These are phyloP conservation scores for Drosophila neocordata DNA, from an alignment of 1,140 invertebrate species.

Conservation along the genomic window DNA sequence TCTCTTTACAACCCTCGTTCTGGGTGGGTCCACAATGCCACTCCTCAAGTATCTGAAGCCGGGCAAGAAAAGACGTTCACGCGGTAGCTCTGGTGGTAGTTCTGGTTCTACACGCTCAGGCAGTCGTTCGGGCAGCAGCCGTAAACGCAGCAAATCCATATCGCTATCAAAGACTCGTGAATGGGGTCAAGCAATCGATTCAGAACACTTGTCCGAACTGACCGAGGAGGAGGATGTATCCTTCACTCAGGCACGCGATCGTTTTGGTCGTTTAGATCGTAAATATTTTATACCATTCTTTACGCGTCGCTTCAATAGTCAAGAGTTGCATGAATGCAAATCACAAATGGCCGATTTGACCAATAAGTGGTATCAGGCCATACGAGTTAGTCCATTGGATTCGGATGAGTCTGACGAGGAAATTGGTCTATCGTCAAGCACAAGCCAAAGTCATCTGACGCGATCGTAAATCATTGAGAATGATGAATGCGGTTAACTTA, in stretches of 20 bases:
- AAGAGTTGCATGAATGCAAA: slow-evolving; percentile 97
- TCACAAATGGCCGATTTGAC: slow-evolving; percentile 98
- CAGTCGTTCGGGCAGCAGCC: slow-evolving; percentile 84
- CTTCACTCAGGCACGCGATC: slow-evolving; percentile 86
- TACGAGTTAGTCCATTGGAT: slow-evolving; percentile 91
- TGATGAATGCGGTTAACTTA: slow-evolving; percentile 5
- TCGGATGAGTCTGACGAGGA: slow-evolving; percentile 84
- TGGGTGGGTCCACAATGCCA: slow-evolving; percentile 98
- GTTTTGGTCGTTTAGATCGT: slow-evolving; percentile 95
- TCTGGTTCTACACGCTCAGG: slow-evolving; percentile 10
- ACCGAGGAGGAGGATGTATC: slow-evolving; percentile 94
- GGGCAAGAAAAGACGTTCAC: slow-evolving; percentile 83
- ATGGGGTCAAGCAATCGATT: slow-evolving; percentile 98
- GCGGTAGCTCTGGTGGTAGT: slow-evolving; percentile 24
- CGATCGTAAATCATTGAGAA: slow-evolving; percentile 49
- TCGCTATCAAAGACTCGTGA: slow-evolving; percentile 98
- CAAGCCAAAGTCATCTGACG: slow-evolving; percentile 73
- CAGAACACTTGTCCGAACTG: slow-evolving; percentile 96
- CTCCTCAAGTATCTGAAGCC: slow-evolving; percentile 92
- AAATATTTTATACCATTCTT: slow-evolving; percentile 98
- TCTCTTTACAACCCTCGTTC: slow-evolving; percentile 96
- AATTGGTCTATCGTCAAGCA: slow-evolving; percentile 63
- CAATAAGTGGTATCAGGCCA: slow-evolving; percentile 98
- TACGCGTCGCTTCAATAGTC: slow-evolving; percentile 95
- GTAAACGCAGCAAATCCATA: slow-evolving; percentile 91